phyloP scores from a whole-genome alignment of 2,113 vertebrate species.

The Carassius carassius region DNA sequence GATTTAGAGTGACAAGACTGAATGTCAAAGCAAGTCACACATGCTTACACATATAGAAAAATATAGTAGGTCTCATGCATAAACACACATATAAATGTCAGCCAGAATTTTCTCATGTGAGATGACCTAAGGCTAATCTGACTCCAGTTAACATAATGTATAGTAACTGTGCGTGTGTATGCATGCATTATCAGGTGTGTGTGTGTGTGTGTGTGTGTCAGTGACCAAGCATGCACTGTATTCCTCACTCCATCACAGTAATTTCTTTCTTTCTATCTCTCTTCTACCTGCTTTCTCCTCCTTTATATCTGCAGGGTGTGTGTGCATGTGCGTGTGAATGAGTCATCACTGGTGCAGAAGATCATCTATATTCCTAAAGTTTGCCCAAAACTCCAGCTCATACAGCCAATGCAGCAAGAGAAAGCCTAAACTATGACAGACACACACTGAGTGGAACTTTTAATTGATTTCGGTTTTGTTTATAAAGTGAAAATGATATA shows the following conservation, averaged over 20 bases:
- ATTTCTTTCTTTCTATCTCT: constrained; percentile 9
- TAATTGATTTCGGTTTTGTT: not conserved
- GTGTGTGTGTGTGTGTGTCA: too few relatives aligned
- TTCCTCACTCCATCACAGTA: constrained; percentile 28
- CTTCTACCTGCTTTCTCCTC: not conserved
- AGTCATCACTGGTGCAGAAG: constrained; percentile 74
- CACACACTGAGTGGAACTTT: not conserved
- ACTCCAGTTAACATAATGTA: constrained; percentile 19
- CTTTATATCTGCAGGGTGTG: constrained; percentile 21
- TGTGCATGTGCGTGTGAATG: constrained; percentile 64
- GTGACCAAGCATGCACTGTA: constrained; percentile 10
- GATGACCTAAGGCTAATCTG: constrained; percentile 17
- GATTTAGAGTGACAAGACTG: not conserved
- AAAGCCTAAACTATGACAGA: not conserved
- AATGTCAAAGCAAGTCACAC: not conserved
- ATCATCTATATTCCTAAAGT: constrained; percentile 48
- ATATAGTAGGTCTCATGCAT: not conserved
- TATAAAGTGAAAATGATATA: not conserved
- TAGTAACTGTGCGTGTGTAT: constrained; percentile 1
- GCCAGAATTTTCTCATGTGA: constrained; percentile 59
- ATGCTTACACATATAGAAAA: constrained; percentile 3
- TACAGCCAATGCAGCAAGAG: not conserved
- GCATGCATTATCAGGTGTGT: constrained; percentile 6
- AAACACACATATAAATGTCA: constrained; percentile 39
- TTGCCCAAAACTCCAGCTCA: constrained; percentile 19